Conservation (phyloP, 2,888 invertebrate genomes). For the Phyto melanocephala region DNA sequence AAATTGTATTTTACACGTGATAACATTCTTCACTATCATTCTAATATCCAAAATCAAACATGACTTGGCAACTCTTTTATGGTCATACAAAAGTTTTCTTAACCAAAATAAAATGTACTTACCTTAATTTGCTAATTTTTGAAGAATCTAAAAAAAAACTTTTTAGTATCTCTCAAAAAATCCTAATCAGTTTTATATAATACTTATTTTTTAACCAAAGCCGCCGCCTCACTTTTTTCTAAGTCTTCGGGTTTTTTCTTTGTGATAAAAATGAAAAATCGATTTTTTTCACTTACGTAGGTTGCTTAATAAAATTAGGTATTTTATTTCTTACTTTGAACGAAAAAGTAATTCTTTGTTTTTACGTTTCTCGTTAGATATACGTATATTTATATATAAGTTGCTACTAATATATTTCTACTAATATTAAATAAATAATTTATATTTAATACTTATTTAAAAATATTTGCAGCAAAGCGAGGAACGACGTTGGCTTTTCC, state of each 20-base stretch:
- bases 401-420: slow-evolving; percentile 60
- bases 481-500: slow-evolving; percentile 62
- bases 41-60: no score
- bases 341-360: slow-evolving; percentile 66
- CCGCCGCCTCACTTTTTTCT: slow-evolving; percentile 64
- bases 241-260: slow-evolving; percentile 45
- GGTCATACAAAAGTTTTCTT: slow-evolving; percentile 20
- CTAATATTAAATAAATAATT: slow-evolving; percentile 62
- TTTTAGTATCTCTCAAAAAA: no score
- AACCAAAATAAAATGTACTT: slow-evolving; percentile 42
- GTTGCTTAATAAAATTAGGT: slow-evolving; percentile 22
- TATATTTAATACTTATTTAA: slow-evolving; percentile 61
- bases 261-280: slow-evolving; percentile 63
- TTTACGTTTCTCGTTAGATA: slow-evolving; percentile 67
- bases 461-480: slow-evolving; percentile 63
- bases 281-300: slow-evolving; percentile 63
- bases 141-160: no score
- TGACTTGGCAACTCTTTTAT: slow-evolving; percentile 52
- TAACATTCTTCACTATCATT: no score
- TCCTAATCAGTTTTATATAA: slow-evolving; percentile 23
- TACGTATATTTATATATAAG: slow-evolving; percentile 66
- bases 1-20: no score
- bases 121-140: slow-evolving; percentile 37
- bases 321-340: slow-evolving; percentile 56
- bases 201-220: slow-evolving; percentile 60